Conservation (phyloP, 2,888 invertebrate genomes). For the Ceriagrion tenellum region DNA sequence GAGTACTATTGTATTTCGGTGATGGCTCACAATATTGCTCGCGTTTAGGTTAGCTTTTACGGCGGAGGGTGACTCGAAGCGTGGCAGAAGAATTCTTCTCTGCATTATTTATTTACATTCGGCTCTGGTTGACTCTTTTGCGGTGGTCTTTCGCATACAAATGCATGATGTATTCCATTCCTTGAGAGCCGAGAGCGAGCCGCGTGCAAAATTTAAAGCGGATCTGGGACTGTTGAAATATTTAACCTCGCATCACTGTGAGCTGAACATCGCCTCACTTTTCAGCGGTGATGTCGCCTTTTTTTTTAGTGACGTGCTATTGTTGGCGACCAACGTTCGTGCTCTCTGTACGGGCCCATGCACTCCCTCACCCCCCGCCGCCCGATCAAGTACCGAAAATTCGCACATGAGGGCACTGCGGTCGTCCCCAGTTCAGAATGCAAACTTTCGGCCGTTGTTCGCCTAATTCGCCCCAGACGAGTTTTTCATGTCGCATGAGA, state of each 20-base stretch:
- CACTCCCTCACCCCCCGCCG: not conserved
- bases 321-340: not conserved
- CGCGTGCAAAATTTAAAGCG: not conserved
- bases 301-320: not conserved
- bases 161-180: not conserved
- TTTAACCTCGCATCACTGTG: not conserved
- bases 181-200: not conserved
- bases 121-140: not conserved
- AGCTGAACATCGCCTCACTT: not conserved
- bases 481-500: not conserved
- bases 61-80: not conserved
- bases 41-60: not conserved
- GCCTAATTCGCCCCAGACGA: not conserved
- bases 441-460: not conserved
- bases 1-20: not conserved
- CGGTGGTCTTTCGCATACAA: not conserved
- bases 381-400: not conserved
- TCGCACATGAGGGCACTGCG: not conserved
- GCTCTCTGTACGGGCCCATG: too few species aligned
- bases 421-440: not conserved
- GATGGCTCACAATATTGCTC: not conserved
- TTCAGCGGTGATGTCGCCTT: not conserved
- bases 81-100: not conserved
- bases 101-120: not conserved
- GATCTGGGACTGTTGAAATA: not conserved